Conservation (phyloP, 2,797 vertebrate species). For the Percopsis omiscomaycus region DNA sequence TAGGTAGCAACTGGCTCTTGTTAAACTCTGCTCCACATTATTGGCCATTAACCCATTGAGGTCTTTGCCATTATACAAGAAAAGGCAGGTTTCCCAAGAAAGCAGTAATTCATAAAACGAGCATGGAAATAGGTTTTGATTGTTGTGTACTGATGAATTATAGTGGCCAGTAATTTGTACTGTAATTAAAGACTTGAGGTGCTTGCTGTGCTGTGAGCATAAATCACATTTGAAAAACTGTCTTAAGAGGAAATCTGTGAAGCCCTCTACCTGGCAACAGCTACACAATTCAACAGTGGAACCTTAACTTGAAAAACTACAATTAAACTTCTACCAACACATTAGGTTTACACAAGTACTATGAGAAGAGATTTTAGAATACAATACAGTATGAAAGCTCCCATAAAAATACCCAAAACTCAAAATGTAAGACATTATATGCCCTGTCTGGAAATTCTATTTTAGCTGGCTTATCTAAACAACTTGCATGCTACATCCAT, state of each 20-base stretch:
- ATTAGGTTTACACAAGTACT: too few species aligned
- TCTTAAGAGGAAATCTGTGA: conserved; percentile 47
- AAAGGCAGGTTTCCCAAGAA: conserved; percentile 72
- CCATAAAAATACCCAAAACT: too few species aligned
- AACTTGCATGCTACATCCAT: too few species aligned
- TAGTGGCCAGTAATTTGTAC: conserved; percentile 76
- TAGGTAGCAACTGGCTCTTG: conserved; percentile 66
- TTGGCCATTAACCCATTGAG: conserved; percentile 73
- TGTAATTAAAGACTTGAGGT: conserved; percentile 81
- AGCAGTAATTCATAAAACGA: conserved; percentile 87
- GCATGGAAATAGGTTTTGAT: conserved; percentile 80
- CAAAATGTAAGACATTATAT: too few species aligned
- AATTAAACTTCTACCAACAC: conserved; percentile 6
- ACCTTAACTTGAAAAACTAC: too few species aligned
- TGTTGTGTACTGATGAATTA: conserved; percentile 83
- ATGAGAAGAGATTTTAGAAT: too few species aligned
- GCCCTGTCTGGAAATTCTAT: too few species aligned
- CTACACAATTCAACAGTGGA: conserved; percentile 16
- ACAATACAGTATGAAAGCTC: too few species aligned
- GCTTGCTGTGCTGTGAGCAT: conserved; percentile 55
- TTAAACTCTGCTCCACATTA: conserved; percentile 74
- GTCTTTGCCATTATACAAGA: conserved; percentile 72
- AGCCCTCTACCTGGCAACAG: conserved; percentile 45
- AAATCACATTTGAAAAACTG: conserved; percentile 68
- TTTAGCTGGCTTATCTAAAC: too few species aligned